phyloP scores from a whole-genome alignment of 1,140 invertebrate species.

The Drosophila asahinai region DNA sequence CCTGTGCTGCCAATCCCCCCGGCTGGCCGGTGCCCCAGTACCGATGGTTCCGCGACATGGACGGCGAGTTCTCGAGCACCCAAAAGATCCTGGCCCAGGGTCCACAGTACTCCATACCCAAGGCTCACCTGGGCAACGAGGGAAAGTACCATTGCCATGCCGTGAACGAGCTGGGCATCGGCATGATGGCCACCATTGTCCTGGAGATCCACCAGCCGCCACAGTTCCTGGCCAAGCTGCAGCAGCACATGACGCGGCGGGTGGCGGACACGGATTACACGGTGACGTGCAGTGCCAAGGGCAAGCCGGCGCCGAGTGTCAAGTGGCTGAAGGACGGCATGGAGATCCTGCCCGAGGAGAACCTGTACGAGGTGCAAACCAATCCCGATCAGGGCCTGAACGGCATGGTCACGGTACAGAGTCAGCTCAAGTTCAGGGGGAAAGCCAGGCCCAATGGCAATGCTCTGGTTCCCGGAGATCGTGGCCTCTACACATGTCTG shows the following conservation, averaged over 20 bases:
- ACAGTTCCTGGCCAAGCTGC: constrained; percentile 92
- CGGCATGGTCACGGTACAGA: constrained; percentile 93
- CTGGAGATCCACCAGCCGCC: constrained; percentile 95
- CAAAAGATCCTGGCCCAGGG: constrained; percentile 90
- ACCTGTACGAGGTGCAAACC: constrained; percentile 92
- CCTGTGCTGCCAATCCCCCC: constrained; percentile 93
- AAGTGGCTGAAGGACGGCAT: constrained; percentile 95
- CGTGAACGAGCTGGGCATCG: constrained; percentile 94
- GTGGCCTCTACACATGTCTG: constrained; percentile 94
- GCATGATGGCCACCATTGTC: constrained; percentile 92
- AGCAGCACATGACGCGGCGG: constrained; percentile 91
- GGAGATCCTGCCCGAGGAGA: constrained; percentile 90
- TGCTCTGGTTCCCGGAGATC: constrained; percentile 92
- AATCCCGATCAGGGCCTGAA: constrained; percentile 90
- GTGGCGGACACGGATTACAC: constrained; percentile 93
- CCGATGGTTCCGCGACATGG: constrained; percentile 94
- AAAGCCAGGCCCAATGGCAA: constrained; percentile 90
- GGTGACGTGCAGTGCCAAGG: constrained; percentile 93
- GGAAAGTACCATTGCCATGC: constrained; percentile 96
- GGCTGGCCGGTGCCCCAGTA: constrained; percentile 95
- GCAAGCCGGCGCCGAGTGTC: constrained; percentile 93
- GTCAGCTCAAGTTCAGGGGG: constrained; percentile 92
- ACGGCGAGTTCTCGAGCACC: constrained; percentile 86
- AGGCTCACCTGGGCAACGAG: constrained; percentile 93
- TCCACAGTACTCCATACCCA: constrained; percentile 93